These are phyloP conservation scores for Cinara cedri DNA, from an alignment of 2,888 invertebrate genomes.

Conservation along the genomic window DNA sequence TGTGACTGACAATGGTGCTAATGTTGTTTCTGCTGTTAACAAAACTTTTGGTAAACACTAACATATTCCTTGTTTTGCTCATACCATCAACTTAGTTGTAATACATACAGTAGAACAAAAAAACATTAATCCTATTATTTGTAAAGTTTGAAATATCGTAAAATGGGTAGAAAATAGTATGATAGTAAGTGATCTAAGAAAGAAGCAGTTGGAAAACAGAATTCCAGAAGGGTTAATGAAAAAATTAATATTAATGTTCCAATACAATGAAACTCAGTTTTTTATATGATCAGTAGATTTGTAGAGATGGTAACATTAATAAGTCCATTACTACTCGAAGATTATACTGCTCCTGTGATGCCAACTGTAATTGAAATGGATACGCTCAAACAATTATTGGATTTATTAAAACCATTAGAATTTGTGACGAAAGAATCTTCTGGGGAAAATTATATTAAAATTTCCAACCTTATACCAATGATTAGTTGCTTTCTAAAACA, in stretches of 20 bases:
- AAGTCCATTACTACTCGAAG: constrained; percentile 7
- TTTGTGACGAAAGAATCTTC: constrained; percentile 25
- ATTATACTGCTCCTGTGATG: constrained; percentile 28
- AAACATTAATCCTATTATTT: constrained; percentile 14
- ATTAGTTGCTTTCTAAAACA: constrained; percentile 21
- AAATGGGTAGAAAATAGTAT: constrained; percentile 34
- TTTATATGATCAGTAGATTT: constrained; percentile 22
- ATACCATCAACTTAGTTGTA: constrained; percentile 62
- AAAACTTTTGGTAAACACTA: constrained; percentile 61
- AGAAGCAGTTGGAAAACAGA: constrained; percentile 24
- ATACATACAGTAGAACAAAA: constrained; percentile 57
- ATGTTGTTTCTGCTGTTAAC: constrained; percentile 61
- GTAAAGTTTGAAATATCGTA: constrained; percentile 24
- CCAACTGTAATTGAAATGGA: constrained; percentile 11
- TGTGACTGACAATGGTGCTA: constrained; percentile 60
- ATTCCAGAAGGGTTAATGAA: constrained; percentile 22
- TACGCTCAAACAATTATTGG: not conserved
- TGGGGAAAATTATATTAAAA: constrained; percentile 29
- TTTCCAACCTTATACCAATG: constrained; percentile 18
- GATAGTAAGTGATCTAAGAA: constrained; percentile 18
- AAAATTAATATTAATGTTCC: constrained; percentile 33
- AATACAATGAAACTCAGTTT: constrained; percentile 22
- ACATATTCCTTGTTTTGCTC: constrained; percentile 62
- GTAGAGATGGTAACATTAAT: constrained; percentile 11
- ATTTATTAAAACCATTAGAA: constrained; percentile 26